Percentiles rank a stretch among this genome's conserved stretches.
Evolutionary conservation across 2,113 vertebrate species (phyloP).

Genomic region (Cairina moschata): DNA sequence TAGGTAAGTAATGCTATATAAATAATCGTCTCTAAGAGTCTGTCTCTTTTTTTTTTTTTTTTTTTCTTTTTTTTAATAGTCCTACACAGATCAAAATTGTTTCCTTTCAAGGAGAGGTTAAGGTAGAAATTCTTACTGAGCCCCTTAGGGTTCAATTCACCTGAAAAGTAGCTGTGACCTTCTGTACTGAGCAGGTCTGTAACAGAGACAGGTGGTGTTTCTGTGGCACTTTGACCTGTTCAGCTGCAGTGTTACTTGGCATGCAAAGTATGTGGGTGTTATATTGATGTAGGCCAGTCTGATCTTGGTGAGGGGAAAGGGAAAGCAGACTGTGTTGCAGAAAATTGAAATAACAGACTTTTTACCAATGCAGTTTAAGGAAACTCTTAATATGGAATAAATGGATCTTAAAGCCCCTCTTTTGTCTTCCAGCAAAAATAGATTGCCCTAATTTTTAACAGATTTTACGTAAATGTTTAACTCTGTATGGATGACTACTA

Average conservation of each 20-base stretch:
- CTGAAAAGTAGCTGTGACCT: constrained; percentile 17
- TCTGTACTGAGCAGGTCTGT: neutral
- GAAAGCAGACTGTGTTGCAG: neutral
- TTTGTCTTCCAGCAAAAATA: neutral
- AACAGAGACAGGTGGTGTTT: constrained; percentile 24
- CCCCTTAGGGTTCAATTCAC: constrained; percentile 9
- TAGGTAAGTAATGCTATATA: neutral
- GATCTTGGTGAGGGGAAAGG: neutral
- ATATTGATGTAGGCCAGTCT: neutral
- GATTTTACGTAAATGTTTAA: neutral
- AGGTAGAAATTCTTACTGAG: constrained; percentile 25
- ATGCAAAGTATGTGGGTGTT: constrained; percentile 21
- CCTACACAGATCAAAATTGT: neutral
- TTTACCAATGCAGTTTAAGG: neutral
- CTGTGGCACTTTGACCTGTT: neutral
- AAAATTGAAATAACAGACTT: neutral
- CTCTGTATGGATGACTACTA: neutral
- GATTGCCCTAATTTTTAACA: neutral
- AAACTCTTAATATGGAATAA: neutral
- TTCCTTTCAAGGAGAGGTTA: neutral
- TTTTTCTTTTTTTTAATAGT: neutral
- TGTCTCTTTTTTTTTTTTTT: neutral
- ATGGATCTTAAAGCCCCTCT: neutral
- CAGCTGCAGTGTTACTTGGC: neutral
- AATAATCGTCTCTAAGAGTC: neutral